Evolutionary conservation across 2,797 vertebrate genomes (phyloP).

Genomic region (Hydrophis major): DNA sequence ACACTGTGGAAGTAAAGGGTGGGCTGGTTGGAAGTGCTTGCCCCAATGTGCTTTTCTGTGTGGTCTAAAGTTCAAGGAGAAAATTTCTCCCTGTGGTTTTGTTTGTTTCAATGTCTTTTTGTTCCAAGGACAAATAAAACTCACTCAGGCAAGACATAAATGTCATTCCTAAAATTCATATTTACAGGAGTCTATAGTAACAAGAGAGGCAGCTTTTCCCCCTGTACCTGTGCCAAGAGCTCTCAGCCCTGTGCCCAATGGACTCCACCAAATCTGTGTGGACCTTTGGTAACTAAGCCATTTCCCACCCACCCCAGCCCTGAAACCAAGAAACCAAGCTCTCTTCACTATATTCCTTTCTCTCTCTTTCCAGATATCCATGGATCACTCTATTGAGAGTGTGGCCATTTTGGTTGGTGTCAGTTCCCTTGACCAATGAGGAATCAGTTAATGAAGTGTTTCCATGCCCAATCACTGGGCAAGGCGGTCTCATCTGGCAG

Average conservation of each 20-base stretch:
- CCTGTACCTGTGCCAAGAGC: constrained; percentile 33
- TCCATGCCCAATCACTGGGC: constrained; percentile 56
- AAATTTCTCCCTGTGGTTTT: constrained; percentile 67
- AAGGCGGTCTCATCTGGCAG: constrained; percentile 38
- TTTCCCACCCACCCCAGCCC: constrained; percentile 63
- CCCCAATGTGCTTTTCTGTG: constrained; percentile 67
- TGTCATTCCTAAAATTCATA: constrained; percentile 81
- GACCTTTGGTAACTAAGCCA: constrained; percentile 79
- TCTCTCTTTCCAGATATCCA: constrained; percentile 59
- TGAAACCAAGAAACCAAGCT: constrained; percentile 45
- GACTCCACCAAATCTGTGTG: constrained; percentile 68
- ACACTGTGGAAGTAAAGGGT: constrained; percentile 75
- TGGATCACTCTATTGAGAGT: constrained; percentile 50
- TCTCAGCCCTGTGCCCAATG: constrained; percentile 63
- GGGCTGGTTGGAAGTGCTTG: constrained; percentile 59
- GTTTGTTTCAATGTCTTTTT: constrained; percentile 62
- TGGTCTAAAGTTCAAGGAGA: constrained; percentile 61
- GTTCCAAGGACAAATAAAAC: constrained; percentile 82
- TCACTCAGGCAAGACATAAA: constrained; percentile 88
- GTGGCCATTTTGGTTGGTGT: not conserved
- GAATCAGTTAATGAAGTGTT: constrained; percentile 50
- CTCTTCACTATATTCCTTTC: constrained; percentile 59
- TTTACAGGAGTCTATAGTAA: constrained; percentile 81
- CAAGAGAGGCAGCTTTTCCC: constrained; percentile 63
- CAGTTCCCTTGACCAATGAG: constrained; percentile 51